Evolutionary conservation across 2,797 vertebrate species (phyloP), one percentile per base, ranked within the genome.

Genomic region (Myotis pilosus): DNA sequence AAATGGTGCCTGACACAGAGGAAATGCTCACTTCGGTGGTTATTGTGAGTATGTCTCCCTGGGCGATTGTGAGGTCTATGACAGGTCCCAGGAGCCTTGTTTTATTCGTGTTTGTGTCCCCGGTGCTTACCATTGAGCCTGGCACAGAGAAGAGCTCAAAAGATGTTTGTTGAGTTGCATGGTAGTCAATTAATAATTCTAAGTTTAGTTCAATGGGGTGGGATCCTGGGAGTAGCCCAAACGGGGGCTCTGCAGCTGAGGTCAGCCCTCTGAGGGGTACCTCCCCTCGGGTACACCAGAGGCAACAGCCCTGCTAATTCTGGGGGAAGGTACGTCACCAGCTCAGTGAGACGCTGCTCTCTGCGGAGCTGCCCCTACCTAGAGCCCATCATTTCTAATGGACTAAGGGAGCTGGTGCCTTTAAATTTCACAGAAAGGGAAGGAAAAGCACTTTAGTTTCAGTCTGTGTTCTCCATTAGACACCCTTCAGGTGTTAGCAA

Each of bases 401-500:
- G 85, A 91, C 94, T 87, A 93, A 92, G 71, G 82, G 95, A 92
- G 91, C 85, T 0, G 49, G 57, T 13, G 88, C 94, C 94, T 98
- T 98, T 97, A 97, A 97, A 98, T 96, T 92, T 91, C 85, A 36
- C 30, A 8, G 84, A 25, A 96, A 97, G 79, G 55, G 82, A 95
- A 91, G 89, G 72, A 91, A 87, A 79, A 97, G 41, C 0, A 0
- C 88, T 96, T 98, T 96, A 75, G 89, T 95, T 97, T 95, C 95
- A 71, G 95, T 92, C 97, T 33, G 33, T 94, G 79, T 94, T 97
- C 95, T 49, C 97, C 97, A 98, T 98, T 98, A 98, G 98, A 98
- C 97, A 98, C 97, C 98, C 98, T 98, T 97, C 97, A 98, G 97
- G 97, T 96, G 97, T 97, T 97, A 91, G 96, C 97, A 94, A 97